phyloP scores from a whole-genome alignment of 2,113 vertebrate species.

The Varanus komodoensis region DNA sequence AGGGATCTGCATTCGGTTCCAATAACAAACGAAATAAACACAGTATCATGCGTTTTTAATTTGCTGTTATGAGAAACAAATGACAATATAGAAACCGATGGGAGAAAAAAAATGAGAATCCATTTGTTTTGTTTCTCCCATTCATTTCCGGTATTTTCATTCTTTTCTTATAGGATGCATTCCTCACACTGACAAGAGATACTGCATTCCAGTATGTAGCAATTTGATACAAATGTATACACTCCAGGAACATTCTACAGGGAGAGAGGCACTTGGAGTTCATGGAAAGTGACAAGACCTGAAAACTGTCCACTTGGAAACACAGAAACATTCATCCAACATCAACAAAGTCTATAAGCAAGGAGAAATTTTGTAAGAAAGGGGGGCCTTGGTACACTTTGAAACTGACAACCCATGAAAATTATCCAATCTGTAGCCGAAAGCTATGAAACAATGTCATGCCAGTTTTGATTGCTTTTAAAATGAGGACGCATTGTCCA shows the following conservation, averaged over 20 bases:
- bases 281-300: too few relatives aligned
- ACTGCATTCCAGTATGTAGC: background rate
- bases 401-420: background rate
- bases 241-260: background rate
- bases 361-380: too few relatives aligned
- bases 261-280: background rate
- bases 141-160: background rate
- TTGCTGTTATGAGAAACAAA: background rate
- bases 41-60: background rate
- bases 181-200: background rate
- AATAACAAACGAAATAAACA: background rate
- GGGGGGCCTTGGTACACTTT: too few relatives aligned
- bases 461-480: background rate
- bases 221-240: background rate
- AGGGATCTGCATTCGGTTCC: too few relatives aligned
- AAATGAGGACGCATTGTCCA: background rate
- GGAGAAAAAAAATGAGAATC: background rate
- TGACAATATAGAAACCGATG: background rate
- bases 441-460: background rate
- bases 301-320: too few relatives aligned
- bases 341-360: too few relatives aligned
- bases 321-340: too few relatives aligned
- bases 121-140: background rate
- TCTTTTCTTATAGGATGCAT: too few relatives aligned
- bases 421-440: background rate